These are phyloP conservation scores for Toxotes chatareus DNA, from an alignment of 2,113 vertebrate genomes.

Conservation along the genomic window DNA sequence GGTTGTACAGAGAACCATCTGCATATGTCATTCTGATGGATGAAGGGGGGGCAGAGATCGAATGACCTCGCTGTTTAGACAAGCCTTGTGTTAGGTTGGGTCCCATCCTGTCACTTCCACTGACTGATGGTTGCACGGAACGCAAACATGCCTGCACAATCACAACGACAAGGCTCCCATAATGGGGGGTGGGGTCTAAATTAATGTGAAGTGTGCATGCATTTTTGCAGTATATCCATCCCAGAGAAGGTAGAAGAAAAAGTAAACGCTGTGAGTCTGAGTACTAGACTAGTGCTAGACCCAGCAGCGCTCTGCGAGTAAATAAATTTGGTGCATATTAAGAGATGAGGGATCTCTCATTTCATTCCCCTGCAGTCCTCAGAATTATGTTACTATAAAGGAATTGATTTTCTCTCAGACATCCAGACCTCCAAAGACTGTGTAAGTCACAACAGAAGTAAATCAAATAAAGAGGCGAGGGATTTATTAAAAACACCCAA, in stretches of 20 bases:
- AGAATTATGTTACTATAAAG: conserved; percentile 39
- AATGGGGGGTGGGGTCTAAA: conserved; percentile 20
- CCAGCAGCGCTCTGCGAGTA: conserved; percentile 3
- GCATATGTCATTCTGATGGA: conserved; percentile 72
- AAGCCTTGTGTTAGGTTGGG: conserved; percentile 47
- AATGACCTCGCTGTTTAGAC: conserved; percentile 57
- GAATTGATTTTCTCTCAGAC: conserved; percentile 53
- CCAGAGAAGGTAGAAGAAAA: neutral
- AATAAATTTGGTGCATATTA: conserved; percentile 46
- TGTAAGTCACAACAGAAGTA: conserved; percentile 30
- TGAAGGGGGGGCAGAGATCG: conserved; percentile 56
- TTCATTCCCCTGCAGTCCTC: conserved; percentile 32
- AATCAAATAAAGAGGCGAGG: conserved; percentile 36
- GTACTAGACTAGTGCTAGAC: neutral
- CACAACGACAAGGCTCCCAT: neutral
- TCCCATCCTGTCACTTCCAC: conserved; percentile 46
- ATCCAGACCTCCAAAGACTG: conserved; percentile 35
- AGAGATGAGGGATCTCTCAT: conserved; percentile 28
- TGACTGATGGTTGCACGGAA: conserved; percentile 63
- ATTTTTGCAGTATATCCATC: conserved; percentile 3
- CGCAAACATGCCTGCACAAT: conserved; percentile 32
- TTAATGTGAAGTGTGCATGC: conserved; percentile 43
- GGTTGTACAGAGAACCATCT: conserved; percentile 43
- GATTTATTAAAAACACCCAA: conserved; percentile 29
- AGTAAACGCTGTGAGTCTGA: conserved; percentile 10